These are phyloP conservation scores for Dasyornis broadbenti DNA, from an alignment of 2,113 vertebrate genomes.

Conservation along the genomic window DNA sequence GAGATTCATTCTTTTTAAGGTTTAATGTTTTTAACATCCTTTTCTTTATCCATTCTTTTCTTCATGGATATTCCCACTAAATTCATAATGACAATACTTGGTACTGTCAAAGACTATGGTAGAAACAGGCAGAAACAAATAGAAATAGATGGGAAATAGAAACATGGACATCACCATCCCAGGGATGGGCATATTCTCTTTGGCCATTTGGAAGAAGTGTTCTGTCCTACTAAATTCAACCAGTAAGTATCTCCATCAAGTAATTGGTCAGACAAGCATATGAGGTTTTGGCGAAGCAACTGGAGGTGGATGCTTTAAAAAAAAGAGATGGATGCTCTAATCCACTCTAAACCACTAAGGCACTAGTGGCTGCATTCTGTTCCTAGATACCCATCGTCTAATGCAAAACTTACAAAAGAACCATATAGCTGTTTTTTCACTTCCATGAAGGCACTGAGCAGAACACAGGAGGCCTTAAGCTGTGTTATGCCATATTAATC, in stretches of 20 bases:
- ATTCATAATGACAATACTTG: not conserved
- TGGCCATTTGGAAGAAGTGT: not conserved
- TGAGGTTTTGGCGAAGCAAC: not conserved
- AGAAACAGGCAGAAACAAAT: not conserved
- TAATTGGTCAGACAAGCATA: not conserved
- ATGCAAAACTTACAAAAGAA: not conserved
- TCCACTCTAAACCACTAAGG: not conserved
- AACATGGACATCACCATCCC: not conserved
- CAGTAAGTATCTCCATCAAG: not conserved
- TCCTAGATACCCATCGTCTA: not conserved
- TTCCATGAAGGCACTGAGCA: not conserved
- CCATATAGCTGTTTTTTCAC: not conserved
- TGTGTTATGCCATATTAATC: not conserved
- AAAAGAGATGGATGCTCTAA: not conserved
- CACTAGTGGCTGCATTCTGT: not conserved
- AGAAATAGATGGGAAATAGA: not conserved
- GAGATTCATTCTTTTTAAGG: not conserved
- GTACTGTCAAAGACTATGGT: not conserved
- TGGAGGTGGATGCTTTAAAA: not conserved
- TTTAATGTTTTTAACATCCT: not conserved
- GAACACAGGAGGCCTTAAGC: not conserved
- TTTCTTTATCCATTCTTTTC: not conserved
- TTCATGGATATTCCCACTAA: not conserved
- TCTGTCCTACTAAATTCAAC: not conserved
- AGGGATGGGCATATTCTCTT: not conserved